These are phyloP conservation scores for Hypselothyrea guttata DNA, from an alignment of 2,888 invertebrate genomes.

Conservation along the genomic window DNA sequence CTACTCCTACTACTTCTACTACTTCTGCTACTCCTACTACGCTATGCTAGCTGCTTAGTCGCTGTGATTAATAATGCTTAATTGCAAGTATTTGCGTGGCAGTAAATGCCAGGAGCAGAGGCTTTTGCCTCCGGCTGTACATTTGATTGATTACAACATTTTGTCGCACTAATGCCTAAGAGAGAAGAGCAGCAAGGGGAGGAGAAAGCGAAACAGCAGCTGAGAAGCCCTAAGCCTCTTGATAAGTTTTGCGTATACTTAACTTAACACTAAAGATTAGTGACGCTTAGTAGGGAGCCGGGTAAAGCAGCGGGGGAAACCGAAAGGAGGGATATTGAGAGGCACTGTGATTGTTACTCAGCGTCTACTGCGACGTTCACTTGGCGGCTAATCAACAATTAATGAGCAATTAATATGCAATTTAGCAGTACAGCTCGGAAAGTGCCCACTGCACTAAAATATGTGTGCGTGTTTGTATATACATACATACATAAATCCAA, in stretches of 20 bases:
- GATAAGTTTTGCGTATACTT: conserved; percentile 62
- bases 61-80: conserved; percentile 75
- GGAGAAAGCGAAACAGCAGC: neutral
- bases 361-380: conserved; percentile 27
- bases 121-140: conserved; percentile 17
- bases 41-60: conserved; percentile 44
- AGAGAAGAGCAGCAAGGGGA: conserved; percentile 10
- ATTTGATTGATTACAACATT: conserved; percentile 75
- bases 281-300: conserved; percentile 25
- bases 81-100: conserved; percentile 65
- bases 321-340: neutral
- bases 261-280: conserved; percentile 60
- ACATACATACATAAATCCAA: conserved; percentile 28
- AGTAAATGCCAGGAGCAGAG: conserved; percentile 26
- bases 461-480: neutral
- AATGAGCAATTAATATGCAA: conserved; percentile 76
- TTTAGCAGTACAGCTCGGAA: conserved; percentile 43
- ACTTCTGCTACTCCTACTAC: too few species aligned
- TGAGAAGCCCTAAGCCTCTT: conserved; percentile 42
- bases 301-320: neutral
- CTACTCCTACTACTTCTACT: neutral
- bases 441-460: conserved; percentile 11
- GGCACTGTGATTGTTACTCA: conserved; percentile 37
- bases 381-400: conserved; percentile 70
- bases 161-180: conserved; percentile 66